Conservation (phyloP, 2,113 vertebrate genomes). For the Perca fluviatilis region DNA sequence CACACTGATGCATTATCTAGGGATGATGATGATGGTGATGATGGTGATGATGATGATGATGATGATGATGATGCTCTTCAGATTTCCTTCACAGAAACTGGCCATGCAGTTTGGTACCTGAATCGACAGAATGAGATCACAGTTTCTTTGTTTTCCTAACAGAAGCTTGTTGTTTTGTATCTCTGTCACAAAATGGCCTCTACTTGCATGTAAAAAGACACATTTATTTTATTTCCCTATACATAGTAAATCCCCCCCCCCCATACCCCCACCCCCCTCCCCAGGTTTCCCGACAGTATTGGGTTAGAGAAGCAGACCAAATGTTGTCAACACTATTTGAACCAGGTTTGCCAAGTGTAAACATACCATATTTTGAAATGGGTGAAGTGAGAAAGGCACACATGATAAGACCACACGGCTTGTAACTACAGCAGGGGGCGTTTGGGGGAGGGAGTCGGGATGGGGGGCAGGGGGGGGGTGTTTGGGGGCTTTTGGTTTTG, state of each 20-base stretch:
- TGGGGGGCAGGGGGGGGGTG: not conserved
- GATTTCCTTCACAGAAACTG: constrained; percentile 74
- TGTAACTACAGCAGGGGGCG: constrained; percentile 51
- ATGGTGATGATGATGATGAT: constrained; percentile 31
- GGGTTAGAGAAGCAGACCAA: constrained; percentile 55
- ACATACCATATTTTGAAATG: constrained; percentile 80
- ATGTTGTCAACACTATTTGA: constrained; percentile 71
- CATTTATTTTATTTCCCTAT: constrained; percentile 33
- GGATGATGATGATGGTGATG: constrained; percentile 36
- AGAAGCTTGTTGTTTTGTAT: constrained; percentile 56
- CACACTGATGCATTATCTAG: constrained; percentile 79
- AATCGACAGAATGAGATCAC: constrained; percentile 82
- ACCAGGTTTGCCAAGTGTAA: constrained; percentile 79
- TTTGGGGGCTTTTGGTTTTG: constrained; percentile 81
- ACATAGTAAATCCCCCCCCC: constrained; percentile 20
- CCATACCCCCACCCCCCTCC: not conserved
- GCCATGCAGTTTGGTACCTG: constrained; percentile 81
- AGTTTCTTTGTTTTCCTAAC: constrained; percentile 76
- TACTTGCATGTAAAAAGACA: constrained; percentile 58
- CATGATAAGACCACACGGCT: constrained; percentile 86
- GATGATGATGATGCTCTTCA: constrained; percentile 58
- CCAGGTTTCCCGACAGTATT: not conserved
- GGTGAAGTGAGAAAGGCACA: constrained; percentile 87
- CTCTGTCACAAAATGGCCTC: constrained; percentile 60
- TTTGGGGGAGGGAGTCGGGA: not conserved